Conservation (phyloP, 2,797 vertebrate species). For the Anas acuta region DNA sequence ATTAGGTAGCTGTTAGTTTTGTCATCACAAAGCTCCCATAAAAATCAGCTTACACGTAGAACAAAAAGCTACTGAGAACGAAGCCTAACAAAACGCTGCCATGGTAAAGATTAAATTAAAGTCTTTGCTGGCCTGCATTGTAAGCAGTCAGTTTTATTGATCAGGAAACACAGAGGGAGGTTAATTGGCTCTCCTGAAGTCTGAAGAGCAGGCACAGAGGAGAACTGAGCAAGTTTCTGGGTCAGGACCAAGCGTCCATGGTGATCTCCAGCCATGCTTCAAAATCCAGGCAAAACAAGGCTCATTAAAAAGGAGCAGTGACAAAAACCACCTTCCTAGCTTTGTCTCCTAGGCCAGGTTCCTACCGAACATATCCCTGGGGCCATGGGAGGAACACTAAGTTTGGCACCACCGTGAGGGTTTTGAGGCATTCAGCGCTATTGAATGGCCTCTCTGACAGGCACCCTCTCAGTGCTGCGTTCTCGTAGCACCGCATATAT, state of each 20-base stretch:
- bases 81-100: background rate
- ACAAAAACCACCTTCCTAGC: background rate
- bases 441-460: background rate
- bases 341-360: background rate
- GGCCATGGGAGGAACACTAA: background rate
- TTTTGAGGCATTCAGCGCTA: background rate
- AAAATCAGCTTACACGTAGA: constrained; percentile 15
- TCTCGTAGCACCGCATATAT: background rate
- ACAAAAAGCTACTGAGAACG: background rate
- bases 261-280: background rate
- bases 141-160: background rate
- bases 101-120: background rate
- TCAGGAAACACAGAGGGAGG: background rate
- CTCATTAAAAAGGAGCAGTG: background rate
- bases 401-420: rapidly evolving
- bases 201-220: background rate
- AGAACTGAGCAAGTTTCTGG: background rate
- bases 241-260: background rate
- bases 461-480: rapidly evolving
- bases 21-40: background rate
- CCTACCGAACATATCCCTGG: background rate
- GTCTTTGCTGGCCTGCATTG: background rate
- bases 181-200: background rate
- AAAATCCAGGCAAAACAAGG: background rate
- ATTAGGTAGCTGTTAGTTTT: constrained; percentile 26